phyloP scores from a whole-genome alignment of 2,113 vertebrate species.

The Rhabdomys dilectus region DNA sequence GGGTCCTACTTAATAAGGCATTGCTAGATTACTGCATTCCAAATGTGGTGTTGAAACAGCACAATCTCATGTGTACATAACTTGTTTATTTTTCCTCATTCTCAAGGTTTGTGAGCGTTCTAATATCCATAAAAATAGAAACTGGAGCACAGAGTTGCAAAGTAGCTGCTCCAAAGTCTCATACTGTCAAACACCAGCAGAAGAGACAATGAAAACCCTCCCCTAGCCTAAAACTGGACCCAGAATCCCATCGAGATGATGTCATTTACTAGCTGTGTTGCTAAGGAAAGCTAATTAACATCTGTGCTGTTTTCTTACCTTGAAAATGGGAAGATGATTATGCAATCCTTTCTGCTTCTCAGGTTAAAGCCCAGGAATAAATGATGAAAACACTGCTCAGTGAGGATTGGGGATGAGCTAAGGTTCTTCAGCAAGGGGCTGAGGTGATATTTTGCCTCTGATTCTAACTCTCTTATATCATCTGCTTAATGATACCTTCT shows the following conservation, averaged over 20 bases:
- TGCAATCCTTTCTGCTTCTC: not conserved
- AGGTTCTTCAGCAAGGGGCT: not conserved
- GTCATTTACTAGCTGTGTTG: not conserved
- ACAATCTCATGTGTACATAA: not conserved
- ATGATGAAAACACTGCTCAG: accelerated
- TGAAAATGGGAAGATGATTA: not conserved
- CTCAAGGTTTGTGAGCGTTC: not conserved
- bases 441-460: not conserved
- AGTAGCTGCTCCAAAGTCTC: not conserved
- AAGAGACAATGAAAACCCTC: not conserved
- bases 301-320: not conserved
- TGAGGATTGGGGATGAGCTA: not conserved
- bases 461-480: not conserved
- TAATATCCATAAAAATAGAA: not conserved
- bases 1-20: not conserved
- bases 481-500: not conserved
- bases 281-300: not conserved
- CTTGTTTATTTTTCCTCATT: not conserved
- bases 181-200: not conserved
- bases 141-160: not conserved
- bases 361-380: not conserved
- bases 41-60: not conserved
- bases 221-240: not conserved
- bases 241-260: not conserved
- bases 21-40: not conserved